phyloP scores from a whole-genome alignment of 2,797 vertebrate genomes.

The Okamejei kenojei region DNA sequence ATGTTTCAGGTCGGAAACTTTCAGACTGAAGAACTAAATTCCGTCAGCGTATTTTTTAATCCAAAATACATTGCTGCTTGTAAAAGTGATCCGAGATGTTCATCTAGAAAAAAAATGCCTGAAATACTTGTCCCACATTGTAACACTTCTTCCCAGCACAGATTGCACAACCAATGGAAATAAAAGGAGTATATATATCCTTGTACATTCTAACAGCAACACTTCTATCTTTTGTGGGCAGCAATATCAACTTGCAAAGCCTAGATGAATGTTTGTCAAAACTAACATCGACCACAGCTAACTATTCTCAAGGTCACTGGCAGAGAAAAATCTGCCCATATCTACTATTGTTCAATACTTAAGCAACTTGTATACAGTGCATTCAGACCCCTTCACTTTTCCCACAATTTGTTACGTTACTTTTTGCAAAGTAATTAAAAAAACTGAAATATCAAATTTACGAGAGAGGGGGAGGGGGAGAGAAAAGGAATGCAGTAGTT shows the following conservation, averaged over 20 bases:
- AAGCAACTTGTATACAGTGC: background rate
- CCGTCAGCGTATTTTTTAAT: too few relatives aligned
- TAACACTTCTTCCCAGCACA: background rate
- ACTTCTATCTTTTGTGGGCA: background rate
- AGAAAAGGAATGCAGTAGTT: too few relatives aligned
- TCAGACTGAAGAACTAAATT: too few relatives aligned
- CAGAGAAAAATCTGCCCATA: background rate
- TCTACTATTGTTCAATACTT: background rate
- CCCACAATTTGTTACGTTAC: too few relatives aligned
- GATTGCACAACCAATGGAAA: background rate
- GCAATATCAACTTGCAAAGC: background rate
- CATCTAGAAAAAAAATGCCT: background rate
- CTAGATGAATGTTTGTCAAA: background rate
- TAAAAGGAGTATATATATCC: too few relatives aligned
- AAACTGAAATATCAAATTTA: too few relatives aligned
- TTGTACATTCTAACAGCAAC: background rate
- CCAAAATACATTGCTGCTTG: too few relatives aligned
- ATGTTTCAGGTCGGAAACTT: too few relatives aligned
- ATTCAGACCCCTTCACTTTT: too few relatives aligned
- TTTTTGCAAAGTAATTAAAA: too few relatives aligned
- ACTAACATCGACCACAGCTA: background rate
- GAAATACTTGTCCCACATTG: background rate
- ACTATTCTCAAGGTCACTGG: background rate
- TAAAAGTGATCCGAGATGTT: background rate
- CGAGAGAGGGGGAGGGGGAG: too few relatives aligned